Percentiles rank a stretch among this genome's conserved stretches.
Conservation (phyloP, 2,113 vertebrate species). For the Garra rufa region DNA sequence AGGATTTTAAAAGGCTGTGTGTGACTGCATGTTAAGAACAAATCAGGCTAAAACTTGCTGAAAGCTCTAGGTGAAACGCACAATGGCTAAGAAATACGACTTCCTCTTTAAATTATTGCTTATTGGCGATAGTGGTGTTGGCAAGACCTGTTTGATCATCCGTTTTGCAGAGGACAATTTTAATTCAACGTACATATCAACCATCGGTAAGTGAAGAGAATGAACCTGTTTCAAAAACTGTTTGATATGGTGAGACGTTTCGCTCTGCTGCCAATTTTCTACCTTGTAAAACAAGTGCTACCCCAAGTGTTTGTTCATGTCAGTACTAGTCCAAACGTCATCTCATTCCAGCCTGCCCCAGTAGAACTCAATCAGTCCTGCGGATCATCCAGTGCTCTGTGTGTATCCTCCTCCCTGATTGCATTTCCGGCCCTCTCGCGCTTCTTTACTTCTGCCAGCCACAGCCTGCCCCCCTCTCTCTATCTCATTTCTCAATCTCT, state of each 20-base stretch:
- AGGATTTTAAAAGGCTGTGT: background rate
- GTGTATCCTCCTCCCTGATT: constrained; percentile 25
- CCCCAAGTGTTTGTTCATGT: constrained; percentile 62
- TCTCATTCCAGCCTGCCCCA: constrained; percentile 36
- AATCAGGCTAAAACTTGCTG: background rate
- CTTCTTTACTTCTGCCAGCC: constrained; percentile 29
- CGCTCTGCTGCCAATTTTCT: background rate
- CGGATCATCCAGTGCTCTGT: constrained; percentile 17
- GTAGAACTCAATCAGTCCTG: constrained; percentile 20
- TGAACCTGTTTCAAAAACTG: background rate
- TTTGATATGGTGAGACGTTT: background rate
- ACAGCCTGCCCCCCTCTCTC: constrained; percentile 52
- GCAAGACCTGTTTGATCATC: constrained; percentile 94
- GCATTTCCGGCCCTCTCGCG: constrained; percentile 6
- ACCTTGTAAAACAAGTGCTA: constrained; percentile 43
- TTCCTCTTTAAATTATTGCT: constrained; percentile 90
- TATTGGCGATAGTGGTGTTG: constrained; percentile 94
- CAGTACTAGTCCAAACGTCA: constrained; percentile 66
- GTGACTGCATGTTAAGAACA: background rate
- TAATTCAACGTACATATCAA: constrained; percentile 94
- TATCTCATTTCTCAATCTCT: constrained; percentile 65
- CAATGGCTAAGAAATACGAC: constrained; percentile 93
- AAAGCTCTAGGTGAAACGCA: constrained; percentile 34
- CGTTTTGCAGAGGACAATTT: constrained; percentile 94
- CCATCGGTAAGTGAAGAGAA: constrained; percentile 83